Percentiles rank a stretch among this genome's conserved stretches.
Evolutionary conservation across 2,888 invertebrate genomes (phyloP).

Genomic region (Monoplex corrugatus): DNA sequence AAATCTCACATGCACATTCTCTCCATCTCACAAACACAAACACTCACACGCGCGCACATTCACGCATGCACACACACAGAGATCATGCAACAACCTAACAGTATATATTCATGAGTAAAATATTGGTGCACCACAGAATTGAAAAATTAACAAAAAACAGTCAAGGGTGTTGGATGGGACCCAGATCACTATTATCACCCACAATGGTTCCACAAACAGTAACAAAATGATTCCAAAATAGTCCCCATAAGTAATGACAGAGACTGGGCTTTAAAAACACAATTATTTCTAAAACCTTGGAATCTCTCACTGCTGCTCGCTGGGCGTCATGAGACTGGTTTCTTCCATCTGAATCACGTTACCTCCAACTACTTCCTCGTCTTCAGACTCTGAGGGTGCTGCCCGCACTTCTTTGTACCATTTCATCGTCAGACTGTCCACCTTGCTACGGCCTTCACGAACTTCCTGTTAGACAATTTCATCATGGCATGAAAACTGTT

Average conservation of each 20-base stretch:
- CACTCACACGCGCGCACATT: neutral
- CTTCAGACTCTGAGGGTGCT: slow-evolving; percentile 76
- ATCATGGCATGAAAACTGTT: no score
- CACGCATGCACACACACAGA: slow-evolving; percentile 9
- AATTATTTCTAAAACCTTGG: neutral
- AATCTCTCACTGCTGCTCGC: neutral
- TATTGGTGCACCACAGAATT: no score
- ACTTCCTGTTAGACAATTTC: no score
- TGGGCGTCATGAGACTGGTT: slow-evolving; percentile 34
- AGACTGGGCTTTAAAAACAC: neutral
- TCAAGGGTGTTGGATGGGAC: no score
- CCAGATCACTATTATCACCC: no score
- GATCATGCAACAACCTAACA: neutral
- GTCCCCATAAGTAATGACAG: no score
- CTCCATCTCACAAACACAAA: no score
- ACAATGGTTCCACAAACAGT: no score
- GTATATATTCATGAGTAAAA: neutral
- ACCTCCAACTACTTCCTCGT: slow-evolving; percentile 60
- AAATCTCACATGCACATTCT: no score
- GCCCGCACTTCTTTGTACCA: slow-evolving; percentile 95
- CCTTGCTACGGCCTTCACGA: slow-evolving; percentile 97
- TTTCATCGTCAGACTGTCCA: slow-evolving; percentile 97
- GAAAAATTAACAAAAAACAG: no score
- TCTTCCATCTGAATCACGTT: slow-evolving; percentile 41
- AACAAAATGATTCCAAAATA: no score